Percentiles rank a stretch among this genome's conserved stretches.
These are phyloP conservation scores for Peromyscus nudipes DNA, from an alignment of 2,797 vertebrate genomes.

Conservation along the genomic window DNA sequence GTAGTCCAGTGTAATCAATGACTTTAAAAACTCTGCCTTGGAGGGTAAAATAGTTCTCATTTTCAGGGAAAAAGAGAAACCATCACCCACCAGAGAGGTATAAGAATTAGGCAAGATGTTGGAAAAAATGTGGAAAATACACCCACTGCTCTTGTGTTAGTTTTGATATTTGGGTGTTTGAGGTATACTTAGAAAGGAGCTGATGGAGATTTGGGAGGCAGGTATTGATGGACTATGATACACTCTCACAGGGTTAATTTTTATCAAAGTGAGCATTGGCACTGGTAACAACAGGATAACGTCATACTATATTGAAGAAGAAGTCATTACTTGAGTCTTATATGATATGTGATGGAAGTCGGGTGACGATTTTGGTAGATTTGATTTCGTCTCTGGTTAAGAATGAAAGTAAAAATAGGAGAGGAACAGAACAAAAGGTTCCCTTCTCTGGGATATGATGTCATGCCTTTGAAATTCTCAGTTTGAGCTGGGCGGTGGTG, in stretches of 20 bases:
- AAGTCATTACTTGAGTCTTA: background rate
- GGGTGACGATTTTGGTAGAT: background rate
- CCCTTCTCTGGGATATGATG: background rate
- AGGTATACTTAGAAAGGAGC: background rate
- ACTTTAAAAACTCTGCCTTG: constrained; percentile 6
- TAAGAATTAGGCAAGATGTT: constrained; percentile 19
- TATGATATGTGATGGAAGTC: constrained; percentile 7
- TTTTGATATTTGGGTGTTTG: background rate
- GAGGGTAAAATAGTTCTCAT: background rate
- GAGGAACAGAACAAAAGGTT: background rate
- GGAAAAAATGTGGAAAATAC: constrained; percentile 3
- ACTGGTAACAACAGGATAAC: background rate
- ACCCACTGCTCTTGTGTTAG: background rate
- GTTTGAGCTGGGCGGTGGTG: too few relatives aligned
- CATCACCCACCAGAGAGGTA: background rate
- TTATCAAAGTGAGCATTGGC: background rate
- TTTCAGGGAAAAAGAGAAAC: constrained; percentile 4
- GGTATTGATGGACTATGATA: background rate
- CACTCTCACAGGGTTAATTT: background rate
- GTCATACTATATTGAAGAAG: background rate
- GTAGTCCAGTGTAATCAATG: constrained; percentile 23
- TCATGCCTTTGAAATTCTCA: background rate
- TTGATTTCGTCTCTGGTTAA: constrained; percentile 1
- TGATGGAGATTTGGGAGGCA: background rate
- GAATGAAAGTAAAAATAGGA: background rate